Base-by-base conservation (phyloP, 1,140 invertebrate genomes). In the Phenacoccus solenopsis region DNA sequence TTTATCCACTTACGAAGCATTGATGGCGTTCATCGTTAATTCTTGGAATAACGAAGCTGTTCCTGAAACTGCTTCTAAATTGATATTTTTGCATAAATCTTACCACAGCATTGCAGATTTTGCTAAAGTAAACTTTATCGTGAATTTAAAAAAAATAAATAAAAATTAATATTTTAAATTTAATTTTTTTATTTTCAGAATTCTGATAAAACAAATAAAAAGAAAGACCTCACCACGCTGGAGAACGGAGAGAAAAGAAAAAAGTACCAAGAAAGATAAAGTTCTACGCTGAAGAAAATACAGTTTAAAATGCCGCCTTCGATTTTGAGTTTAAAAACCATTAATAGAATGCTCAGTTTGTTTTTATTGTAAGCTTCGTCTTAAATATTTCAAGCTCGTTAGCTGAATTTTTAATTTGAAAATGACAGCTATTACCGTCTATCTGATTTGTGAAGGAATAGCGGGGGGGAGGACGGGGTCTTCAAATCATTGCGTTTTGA, bases 1-100 rank as follows among this genome's bases (percentile, higher is more conserved):
- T 13, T 30, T 75, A n/a, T 67, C 61, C 61, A 57, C 71, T 20
- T 74, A 73, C 59, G 70, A 75, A 59, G 73, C 74, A 13, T 49
- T 75, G 1, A 74, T 74, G 71, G 72, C 72, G 24, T 75, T 74
- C 21, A 70, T 73, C 7, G 35, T 73, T 10, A 69, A 57, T 70
- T 73, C 70, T 59, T 73, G 71, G 71, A 71, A 71, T 68, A 27
- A 57, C 13, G 35, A 70, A 16, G 20, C 67, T 25, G 38, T 68
- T 12, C 21, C 61, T 0, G 70, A 75, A 27, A 61, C 71, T n/a
- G 70, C 61, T 9, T 67, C 68, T 61, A 67, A 68, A 22, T 38
- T 75, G 28, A 32, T 72, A 13, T 35, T 28, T 59, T 70, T 75
- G 1, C 73, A 70, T 69, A 72, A 71, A 71, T 69, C 69, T 12